Evolutionary conservation across 2,113 vertebrate genomes (phyloP), one percentile per base, ranked within the genome.

Genomic region (Antidorcas marsupialis): DNA sequence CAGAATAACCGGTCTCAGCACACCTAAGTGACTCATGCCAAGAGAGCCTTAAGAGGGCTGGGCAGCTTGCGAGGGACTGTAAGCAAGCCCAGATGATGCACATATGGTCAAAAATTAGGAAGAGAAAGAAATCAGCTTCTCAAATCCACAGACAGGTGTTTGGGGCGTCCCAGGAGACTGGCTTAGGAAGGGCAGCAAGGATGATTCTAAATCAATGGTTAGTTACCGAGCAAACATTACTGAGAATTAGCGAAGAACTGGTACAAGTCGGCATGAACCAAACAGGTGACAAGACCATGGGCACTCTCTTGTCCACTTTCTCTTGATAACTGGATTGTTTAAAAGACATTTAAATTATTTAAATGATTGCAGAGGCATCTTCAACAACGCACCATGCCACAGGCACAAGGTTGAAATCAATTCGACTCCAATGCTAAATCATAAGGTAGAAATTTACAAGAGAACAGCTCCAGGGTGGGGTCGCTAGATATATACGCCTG

Each of bases 351-450:
- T 98, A 67, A 97, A 98, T 98, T 94, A 97, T 97, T 98, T 92
- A 98, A 78, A 78, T 92, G 93, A 97, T 90, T 90, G 97, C 96
- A 98, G 92, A 98, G 96, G 94, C 96, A 86, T 92, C 96, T 98
- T 98, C 97, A 98, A 98, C 98, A 97, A 98, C 79, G 74, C 92
- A 96, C 95, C 95, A 19, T 84, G 97, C 53, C 92, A 96, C 97
- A 95, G 95, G 96, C 96, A 95, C 93, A 96, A 45, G 90, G 97
- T 97, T 95, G 98, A 97, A 98, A 98, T 97, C 98, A 98, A 98
- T 98, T 96, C 97, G 94, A 92, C 95, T 92, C 78, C 93, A 59
- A 82, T 27, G 93, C 96, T 95, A 97, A 98, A 97, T 87, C 87
- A 92, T 53, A 96, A 89, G 93, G 96, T 88, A 95, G 96, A 90